Evolutionary conservation across 2,113 vertebrate genomes (phyloP).

Genomic region (Podiceps cristatus): DNA sequence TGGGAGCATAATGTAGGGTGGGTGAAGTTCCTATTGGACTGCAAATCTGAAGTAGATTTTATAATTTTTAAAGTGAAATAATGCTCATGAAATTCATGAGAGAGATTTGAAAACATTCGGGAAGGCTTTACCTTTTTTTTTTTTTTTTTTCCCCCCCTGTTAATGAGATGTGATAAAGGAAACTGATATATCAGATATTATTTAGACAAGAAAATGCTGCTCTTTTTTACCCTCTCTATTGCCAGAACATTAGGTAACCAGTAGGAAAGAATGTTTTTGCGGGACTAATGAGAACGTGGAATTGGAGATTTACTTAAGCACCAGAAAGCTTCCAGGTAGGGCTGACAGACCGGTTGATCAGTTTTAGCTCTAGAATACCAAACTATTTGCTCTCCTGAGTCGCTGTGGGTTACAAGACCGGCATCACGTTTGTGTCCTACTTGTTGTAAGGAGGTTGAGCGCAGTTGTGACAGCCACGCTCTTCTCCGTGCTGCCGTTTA

Average conservation of each 20-base stretch:
- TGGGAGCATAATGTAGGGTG: not conserved
- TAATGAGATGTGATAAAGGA: not conserved
- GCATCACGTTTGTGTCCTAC: not conserved
- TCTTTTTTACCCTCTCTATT: not conserved
- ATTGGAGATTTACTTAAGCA: not conserved
- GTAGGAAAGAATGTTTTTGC: not conserved
- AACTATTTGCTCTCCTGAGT: not conserved
- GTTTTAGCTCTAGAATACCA: not conserved
- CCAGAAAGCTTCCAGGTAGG: not conserved
- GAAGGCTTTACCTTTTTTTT: not conserved
- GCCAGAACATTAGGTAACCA: not conserved
- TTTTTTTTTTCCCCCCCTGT: too few species aligned
- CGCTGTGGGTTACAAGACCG: not conserved
- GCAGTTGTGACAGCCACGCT: not conserved
- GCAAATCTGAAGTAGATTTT: not conserved
- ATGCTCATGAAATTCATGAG: not conserved
- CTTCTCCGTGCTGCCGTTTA: not conserved
- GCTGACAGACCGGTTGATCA: not conserved
- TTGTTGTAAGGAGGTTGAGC: not conserved
- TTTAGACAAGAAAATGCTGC: not conserved
- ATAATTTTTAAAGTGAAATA: not conserved
- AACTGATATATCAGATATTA: not conserved
- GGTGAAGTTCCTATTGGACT: not conserved
- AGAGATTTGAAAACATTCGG: not conserved
- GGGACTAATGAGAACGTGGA: not conserved